These are phyloP conservation scores for Hyposoter dolosus DNA, from an alignment of 2,888 invertebrate genomes.

Conservation along the genomic window DNA sequence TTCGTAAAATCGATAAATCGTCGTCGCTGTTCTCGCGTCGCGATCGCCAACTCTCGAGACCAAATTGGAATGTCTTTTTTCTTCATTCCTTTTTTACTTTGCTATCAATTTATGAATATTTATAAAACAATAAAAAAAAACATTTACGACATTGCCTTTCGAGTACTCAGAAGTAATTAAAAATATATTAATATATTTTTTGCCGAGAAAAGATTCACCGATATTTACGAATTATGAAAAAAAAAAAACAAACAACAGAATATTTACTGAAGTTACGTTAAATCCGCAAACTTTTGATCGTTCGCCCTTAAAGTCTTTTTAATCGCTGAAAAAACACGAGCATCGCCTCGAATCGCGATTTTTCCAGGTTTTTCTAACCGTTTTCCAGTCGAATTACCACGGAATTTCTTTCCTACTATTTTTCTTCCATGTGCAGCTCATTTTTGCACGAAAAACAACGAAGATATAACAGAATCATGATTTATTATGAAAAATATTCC, in stretches of 20 bases:
- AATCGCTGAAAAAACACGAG: too few species aligned
- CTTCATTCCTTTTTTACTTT: background rate
- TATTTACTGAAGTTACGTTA: background rate
- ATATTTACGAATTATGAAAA: background rate
- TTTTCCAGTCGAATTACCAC: background rate
- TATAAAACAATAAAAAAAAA: slow-evolving; percentile 3
- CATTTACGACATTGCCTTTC: background rate
- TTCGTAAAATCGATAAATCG: slow-evolving; percentile 64
- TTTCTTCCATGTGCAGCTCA: background rate
- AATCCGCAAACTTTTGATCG: too few species aligned
- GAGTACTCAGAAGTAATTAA: background rate
- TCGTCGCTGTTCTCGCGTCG: slow-evolving; percentile 21
- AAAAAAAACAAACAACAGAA: background rate
- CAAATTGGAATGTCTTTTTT: slow-evolving; percentile 9
- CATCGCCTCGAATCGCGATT: too few species aligned
- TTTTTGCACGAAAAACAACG: background rate
- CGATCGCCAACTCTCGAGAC: slow-evolving; percentile 44
- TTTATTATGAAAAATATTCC: background rate
- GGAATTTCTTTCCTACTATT: background rate
- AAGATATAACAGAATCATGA: background rate
- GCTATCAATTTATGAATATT: slow-evolving; percentile 1
- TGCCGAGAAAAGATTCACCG: background rate
- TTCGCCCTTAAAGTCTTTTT: too few species aligned
- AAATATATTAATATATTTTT: background rate
- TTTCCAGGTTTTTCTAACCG: background rate